Conservation (phyloP, 2,888 invertebrate species). For the Perizoma affinitatum region DNA sequence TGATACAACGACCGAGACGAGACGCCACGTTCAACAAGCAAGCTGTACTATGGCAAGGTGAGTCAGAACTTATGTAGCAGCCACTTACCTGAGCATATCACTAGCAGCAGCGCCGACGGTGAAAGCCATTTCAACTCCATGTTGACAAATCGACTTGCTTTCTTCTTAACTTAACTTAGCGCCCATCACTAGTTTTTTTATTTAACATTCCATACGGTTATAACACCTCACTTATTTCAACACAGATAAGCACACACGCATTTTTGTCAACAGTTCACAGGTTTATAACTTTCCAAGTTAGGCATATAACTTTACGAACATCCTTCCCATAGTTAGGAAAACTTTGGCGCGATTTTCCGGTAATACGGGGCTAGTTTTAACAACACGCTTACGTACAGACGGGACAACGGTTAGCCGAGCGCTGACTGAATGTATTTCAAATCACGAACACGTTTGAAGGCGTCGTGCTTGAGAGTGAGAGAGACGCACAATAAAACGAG, state of each 20-base stretch:
- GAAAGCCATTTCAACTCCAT: conserved; percentile 76
- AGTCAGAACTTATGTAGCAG: conserved; percentile 71
- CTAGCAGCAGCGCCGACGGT: conserved; percentile 74
- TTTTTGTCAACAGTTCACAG: conserved; percentile 49
- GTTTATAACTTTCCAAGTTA: conserved; percentile 46
- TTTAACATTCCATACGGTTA: conserved; percentile 38
- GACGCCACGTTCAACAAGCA: conserved; percentile 48
- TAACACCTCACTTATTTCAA: conserved; percentile 49
- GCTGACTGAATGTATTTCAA: conserved; percentile 69
- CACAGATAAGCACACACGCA: conserved; percentile 48
- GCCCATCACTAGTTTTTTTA: conserved; percentile 57
- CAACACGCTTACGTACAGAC: conserved; percentile 60
- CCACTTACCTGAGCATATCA: conserved; percentile 81
- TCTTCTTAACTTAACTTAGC: conserved; percentile 61
- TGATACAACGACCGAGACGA: conserved; percentile 49
- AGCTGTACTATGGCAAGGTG: conserved; percentile 55
- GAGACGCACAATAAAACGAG: conserved; percentile 46
- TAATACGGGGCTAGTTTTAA: conserved; percentile 39
- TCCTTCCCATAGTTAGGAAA: conserved; percentile 60
- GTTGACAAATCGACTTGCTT: conserved; percentile 69
- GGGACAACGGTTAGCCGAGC: conserved; percentile 67
- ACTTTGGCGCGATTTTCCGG: conserved; percentile 68
- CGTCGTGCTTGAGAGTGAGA: conserved; percentile 44
- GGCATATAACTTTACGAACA: conserved; percentile 56
- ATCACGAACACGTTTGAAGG: conserved; percentile 51